phyloP scores from a whole-genome alignment of 2,888 invertebrate genomes.

The Alentia gelatinosa region DNA sequence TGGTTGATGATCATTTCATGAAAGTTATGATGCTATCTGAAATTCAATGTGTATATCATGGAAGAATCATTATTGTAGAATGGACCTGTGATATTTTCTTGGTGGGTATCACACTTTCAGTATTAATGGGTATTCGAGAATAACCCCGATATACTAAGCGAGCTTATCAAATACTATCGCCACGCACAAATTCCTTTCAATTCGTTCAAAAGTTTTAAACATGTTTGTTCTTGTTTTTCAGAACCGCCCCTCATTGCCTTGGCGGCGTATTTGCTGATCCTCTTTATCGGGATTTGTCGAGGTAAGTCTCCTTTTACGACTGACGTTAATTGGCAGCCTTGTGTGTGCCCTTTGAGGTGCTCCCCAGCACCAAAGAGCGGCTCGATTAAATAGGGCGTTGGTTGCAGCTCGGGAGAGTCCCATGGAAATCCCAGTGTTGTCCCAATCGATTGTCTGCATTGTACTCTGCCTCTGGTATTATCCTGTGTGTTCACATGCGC shows the following conservation, averaged over 20 bases:
- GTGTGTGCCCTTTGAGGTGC: background rate
- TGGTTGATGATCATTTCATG: no score
- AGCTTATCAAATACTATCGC: no score
- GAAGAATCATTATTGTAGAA: no score
- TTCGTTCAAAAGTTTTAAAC: no score
- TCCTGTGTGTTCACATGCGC: background rate
- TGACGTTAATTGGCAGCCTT: background rate
- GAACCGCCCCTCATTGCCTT: background rate
- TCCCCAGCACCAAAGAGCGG: background rate
- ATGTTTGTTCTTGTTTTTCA: background rate
- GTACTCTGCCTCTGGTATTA: background rate
- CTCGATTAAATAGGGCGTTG: background rate
- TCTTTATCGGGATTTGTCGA: constrained; percentile 8
- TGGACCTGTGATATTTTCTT: no score
- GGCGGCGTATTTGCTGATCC: background rate
- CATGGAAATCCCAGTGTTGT: background rate
- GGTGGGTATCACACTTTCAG: no score
- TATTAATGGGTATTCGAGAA: no score
- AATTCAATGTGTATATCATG: no score
- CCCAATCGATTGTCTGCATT: background rate
- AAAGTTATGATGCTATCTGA: no score
- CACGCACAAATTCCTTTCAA: no score
- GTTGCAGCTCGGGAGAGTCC: background rate
- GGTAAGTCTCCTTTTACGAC: background rate
- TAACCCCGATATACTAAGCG: no score